Evolutionary conservation across 2,888 invertebrate species (phyloP).

Genomic region (Polietes domitor): DNA sequence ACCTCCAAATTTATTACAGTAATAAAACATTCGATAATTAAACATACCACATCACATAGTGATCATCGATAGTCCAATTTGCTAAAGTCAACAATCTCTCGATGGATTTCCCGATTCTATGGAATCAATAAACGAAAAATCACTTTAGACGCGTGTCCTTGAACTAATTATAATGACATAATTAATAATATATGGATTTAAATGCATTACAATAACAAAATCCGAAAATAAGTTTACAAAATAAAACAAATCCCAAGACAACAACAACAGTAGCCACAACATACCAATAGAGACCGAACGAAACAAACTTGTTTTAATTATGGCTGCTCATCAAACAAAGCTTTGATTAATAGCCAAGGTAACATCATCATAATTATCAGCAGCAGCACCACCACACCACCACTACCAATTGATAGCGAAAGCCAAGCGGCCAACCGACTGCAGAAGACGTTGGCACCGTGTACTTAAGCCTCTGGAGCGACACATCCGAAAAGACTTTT

Average conservation of each 20-base stretch:
- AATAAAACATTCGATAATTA: too few species aligned
- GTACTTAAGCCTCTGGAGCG: too few species aligned
- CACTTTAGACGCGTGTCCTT: slow-evolving; percentile 24
- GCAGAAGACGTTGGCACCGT: too few species aligned
- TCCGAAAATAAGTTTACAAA: neutral
- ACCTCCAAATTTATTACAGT: too few species aligned
- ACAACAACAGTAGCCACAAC: neutral
- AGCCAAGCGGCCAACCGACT: too few species aligned
- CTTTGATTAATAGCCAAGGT: slow-evolving; percentile 50
- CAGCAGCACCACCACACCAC: neutral
- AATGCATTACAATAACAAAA: neutral
- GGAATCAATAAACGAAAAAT: neutral
- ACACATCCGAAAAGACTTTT: neutral
- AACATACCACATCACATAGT: too few species aligned
- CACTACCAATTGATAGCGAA: too few species aligned
- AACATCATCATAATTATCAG: slow-evolving; percentile 44
- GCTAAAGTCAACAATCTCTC: too few species aligned
- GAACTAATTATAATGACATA: slow-evolving; percentile 52
- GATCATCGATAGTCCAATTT: too few species aligned
- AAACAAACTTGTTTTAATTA: slow-evolving; percentile 31
- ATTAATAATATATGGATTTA: slow-evolving; percentile 30
- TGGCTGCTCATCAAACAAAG: slow-evolving; percentile 25
- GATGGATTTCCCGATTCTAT: neutral
- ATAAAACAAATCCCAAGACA: neutral
- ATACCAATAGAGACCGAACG: neutral